Evolutionary conservation across 2,113 vertebrate genomes (phyloP).

Genomic region (Callionymus lyra): DNA sequence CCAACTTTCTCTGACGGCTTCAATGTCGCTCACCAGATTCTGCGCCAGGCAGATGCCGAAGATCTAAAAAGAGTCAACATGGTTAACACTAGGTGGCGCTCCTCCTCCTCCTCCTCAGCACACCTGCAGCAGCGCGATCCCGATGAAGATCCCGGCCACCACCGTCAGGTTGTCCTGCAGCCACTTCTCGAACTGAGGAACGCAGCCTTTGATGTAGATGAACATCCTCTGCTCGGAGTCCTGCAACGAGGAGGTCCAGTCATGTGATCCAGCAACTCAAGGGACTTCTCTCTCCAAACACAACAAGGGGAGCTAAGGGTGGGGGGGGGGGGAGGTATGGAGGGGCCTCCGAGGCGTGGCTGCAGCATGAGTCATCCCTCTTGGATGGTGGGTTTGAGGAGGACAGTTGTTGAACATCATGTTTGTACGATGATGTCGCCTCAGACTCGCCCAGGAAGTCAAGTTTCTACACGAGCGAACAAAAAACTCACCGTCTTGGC

Average conservation of each 20-base stretch:
- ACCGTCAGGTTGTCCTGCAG: constrained; percentile 96
- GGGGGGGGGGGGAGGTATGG: constrained; percentile 30
- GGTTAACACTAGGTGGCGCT: background rate
- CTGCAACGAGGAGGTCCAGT: constrained; percentile 42
- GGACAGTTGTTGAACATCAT: constrained; percentile 50
- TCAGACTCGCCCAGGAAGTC: background rate
- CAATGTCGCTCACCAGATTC: constrained; percentile 96
- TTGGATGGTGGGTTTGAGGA: constrained; percentile 28
- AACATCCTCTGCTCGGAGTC: constrained; percentile 90
- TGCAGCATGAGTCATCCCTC: constrained; percentile 57
- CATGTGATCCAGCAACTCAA: too few relatives aligned
- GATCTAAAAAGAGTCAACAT: constrained; percentile 67
- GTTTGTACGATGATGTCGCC: constrained; percentile 6
- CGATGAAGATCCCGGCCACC: constrained; percentile 96
- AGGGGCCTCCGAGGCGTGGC: constrained; percentile 38
- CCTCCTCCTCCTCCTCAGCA: too few relatives aligned
- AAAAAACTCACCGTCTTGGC: constrained; percentile 80
- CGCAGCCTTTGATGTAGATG: constrained; percentile 97
- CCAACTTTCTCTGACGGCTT: constrained; percentile 96
- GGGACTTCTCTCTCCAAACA: constrained; percentile 20
- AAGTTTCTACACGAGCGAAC: background rate
- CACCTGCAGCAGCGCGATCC: constrained; percentile 94
- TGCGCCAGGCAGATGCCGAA: constrained; percentile 98
- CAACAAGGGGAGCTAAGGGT: constrained; percentile 22
- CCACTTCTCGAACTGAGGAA: constrained; percentile 99